A percentile compares a stretch with the other conserved stretches of the same genome.
Evolutionary conservation across 1,140 invertebrate genomes (phyloP).

Genomic region (Nixonia krombeini): DNA sequence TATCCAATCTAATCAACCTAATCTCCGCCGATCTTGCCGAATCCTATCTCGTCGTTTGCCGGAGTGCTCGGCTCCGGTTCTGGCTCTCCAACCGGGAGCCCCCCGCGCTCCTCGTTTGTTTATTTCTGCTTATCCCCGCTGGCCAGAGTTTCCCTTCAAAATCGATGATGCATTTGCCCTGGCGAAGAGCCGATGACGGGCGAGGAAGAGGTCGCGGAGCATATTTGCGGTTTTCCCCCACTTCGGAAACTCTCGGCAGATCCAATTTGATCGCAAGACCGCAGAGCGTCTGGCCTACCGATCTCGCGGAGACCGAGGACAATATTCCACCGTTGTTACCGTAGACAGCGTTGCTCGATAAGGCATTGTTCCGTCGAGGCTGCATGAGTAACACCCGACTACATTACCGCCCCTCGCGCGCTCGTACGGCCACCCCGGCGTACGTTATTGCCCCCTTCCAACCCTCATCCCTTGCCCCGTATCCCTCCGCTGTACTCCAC

Average conservation of each 20-base stretch:
- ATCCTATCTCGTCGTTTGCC: no score
- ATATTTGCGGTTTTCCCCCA: slow-evolving; percentile 55
- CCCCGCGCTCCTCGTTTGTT: neutral
- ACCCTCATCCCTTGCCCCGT: slow-evolving; percentile 15
- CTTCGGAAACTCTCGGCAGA: slow-evolving; percentile 55
- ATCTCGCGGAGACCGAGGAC: slow-evolving; percentile 50
- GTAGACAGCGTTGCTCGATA: slow-evolving; percentile 67
- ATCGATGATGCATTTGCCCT: slow-evolving; percentile 10
- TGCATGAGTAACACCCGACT: slow-evolving; percentile 46
- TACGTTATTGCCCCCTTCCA: neutral
- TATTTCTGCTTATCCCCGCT: slow-evolving; percentile 11
- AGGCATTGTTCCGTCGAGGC: slow-evolving; percentile 62
- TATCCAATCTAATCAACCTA: slow-evolving; percentile 14
- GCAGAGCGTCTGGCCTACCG: slow-evolving; percentile 46
- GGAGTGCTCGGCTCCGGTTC: slow-evolving; percentile 1
- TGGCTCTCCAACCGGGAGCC: no score
- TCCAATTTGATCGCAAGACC: slow-evolving; percentile 63
- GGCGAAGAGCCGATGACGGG: neutral
- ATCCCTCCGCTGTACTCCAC: slow-evolving; percentile 12
- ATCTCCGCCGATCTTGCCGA: slow-evolving; percentile 9
- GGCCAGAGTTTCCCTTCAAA: neutral
- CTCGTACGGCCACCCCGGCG: neutral
- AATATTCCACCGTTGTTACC: slow-evolving; percentile 36
- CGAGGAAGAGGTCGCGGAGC: slow-evolving; percentile 9
- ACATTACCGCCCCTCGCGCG: slow-evolving; percentile 43